Conservation (phyloP, 1,140 invertebrate genomes). For the Popillia japonica region DNA sequence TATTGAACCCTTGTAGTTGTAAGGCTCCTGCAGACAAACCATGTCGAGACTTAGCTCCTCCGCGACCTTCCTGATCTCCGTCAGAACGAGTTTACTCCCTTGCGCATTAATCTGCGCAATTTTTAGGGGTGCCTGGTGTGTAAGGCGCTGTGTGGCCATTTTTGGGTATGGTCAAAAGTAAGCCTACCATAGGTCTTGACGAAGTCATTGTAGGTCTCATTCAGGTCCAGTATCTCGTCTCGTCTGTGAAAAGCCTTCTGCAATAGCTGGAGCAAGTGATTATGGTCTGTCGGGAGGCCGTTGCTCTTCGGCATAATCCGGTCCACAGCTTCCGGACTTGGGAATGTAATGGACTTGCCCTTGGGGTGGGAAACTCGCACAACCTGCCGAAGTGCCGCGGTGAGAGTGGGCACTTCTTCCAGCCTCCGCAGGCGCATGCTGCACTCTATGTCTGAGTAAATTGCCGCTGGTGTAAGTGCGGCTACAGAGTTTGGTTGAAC, state of each 20-base stretch:
- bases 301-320: neutral
- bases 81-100: no score
- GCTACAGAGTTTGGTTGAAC: no score
- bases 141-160: no score
- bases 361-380: neutral
- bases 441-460: no score
- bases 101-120: no score
- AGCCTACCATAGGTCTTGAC: conserved; percentile 16
- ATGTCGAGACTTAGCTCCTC: no score
- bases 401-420: neutral
- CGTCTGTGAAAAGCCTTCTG: neutral
- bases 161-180: neutral
- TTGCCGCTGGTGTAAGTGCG: no score
- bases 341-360: neutral
- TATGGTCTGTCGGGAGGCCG: neutral
- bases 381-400: neutral
- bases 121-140: no score
- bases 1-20: neutral
- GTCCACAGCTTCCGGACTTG: conserved; percentile 24
- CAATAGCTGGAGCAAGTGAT: neutral
- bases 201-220: neutral
- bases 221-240: neutral
- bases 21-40: neutral
- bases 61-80: no score
- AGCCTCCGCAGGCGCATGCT: neutral